A percentile compares a stretch with the other conserved stretches of the same genome.
Conservation (phyloP, 1,140 invertebrate genomes). For the Trichonephila clavipes region DNA sequence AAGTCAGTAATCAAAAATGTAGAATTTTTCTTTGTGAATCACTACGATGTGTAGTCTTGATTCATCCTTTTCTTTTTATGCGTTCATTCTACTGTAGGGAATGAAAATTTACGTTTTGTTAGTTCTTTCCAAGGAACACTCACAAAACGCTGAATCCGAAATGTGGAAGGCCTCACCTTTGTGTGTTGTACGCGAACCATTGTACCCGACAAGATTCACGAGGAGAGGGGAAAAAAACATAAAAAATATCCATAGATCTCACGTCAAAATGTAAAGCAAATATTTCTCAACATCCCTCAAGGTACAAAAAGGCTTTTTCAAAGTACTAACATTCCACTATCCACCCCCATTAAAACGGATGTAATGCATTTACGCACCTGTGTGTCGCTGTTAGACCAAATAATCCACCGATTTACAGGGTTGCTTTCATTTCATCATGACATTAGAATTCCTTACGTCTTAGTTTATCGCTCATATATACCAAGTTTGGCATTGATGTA, state of each 20-base stretch:
- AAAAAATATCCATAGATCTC: slow-evolving; percentile 56
- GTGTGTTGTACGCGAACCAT: slow-evolving; percentile 40
- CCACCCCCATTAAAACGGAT: slow-evolving; percentile 74
- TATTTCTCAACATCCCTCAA: slow-evolving; percentile 48
- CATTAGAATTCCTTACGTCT: background rate
- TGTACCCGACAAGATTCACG: slow-evolving; percentile 15
- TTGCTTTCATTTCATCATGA: background rate
- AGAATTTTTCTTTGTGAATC: background rate
- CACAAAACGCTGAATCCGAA: slow-evolving; percentile 42
- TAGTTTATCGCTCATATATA: background rate
- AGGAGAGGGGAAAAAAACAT: background rate
- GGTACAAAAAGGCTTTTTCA: slow-evolving; percentile 52
- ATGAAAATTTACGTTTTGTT: slow-evolving; percentile 50
- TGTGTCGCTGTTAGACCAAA: slow-evolving; percentile 49
- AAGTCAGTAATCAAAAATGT: background rate
- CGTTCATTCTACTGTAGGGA: background rate
- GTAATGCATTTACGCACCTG: slow-evolving; percentile 73
- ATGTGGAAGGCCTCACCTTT: slow-evolving; percentile 46
- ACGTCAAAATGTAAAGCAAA: slow-evolving; percentile 65
- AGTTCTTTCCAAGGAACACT: background rate
- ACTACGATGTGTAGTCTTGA: background rate
- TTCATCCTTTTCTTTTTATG: background rate
- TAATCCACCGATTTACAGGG: slow-evolving; percentile 58
- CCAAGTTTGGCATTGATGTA: background rate
- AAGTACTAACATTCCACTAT: slow-evolving; percentile 54